These are phyloP conservation scores for Porites divaricata DNA, from an alignment of 92 coral and sea anemone genomes.

Conservation along the genomic window DNA sequence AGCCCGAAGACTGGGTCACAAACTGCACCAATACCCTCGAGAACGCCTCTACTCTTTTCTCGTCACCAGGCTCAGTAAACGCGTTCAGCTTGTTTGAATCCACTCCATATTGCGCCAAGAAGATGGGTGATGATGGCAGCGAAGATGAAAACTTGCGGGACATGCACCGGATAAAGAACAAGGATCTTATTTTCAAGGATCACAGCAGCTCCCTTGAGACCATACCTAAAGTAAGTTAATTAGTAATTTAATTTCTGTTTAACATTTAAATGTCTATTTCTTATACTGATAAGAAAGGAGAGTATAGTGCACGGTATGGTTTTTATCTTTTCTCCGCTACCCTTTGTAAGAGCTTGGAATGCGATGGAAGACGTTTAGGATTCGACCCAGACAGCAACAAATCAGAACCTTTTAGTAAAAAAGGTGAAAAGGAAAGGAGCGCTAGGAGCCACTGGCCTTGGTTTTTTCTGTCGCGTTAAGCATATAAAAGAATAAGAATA, in stretches of 20 bases:
- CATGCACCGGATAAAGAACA: conserved; percentile 6
- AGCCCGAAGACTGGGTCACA: conserved; percentile 4
- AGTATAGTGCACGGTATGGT: no score
- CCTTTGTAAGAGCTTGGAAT: neutral
- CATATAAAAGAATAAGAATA: no score
- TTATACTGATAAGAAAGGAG: no score
- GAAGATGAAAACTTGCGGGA: neutral
- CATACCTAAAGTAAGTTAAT: conserved; percentile 7
- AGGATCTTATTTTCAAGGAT: conserved; percentile 62
- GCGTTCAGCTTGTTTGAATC: conserved; percentile 60
- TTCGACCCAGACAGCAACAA: neutral
- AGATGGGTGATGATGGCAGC: neutral
- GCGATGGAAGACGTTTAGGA: neutral
- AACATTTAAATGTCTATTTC: neutral
- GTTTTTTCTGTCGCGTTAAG: no score
- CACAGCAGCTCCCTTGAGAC: conserved; percentile 6
- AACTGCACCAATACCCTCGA: conserved; percentile 6
- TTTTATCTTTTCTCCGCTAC: neutral
- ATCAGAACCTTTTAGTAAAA: no score
- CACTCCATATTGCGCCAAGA: conserved; percentile 42
- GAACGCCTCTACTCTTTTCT: conserved; percentile 14
- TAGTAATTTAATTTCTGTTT: neutral
- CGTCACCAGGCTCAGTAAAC: neutral
- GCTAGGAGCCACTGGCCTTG: no score
- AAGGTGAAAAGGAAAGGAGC: no score